phyloP scores from a whole-genome alignment of 2,113 vertebrate species.

The Lophotis ruficrista region DNA sequence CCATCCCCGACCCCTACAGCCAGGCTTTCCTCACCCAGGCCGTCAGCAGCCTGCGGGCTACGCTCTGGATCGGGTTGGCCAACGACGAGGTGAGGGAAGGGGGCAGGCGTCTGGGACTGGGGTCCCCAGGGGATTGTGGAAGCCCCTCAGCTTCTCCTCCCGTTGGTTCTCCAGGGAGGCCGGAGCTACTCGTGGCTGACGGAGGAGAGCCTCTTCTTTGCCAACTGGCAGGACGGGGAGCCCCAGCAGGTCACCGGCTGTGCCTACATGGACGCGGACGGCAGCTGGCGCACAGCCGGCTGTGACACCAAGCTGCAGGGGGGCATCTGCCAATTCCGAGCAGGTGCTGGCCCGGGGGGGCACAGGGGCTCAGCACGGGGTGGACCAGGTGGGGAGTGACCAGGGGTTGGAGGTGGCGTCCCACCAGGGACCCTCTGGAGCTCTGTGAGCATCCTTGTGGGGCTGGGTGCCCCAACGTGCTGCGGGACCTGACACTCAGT shows the following conservation, averaged over 20 bases:
- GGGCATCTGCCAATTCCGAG: constrained; percentile 84
- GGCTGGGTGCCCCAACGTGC: neutral
- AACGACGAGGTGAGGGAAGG: constrained; percentile 83
- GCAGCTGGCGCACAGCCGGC: constrained; percentile 84
- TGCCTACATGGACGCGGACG: constrained; percentile 84
- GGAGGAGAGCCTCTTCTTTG: constrained; percentile 81
- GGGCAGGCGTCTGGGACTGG: fast-evolving
- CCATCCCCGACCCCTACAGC: constrained; percentile 83
- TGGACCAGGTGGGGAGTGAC: fast-evolving
- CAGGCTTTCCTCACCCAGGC: constrained; percentile 92
- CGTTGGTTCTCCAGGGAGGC: constrained; percentile 70
- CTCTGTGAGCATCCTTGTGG: fast-evolving
- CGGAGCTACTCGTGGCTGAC: constrained; percentile 87
- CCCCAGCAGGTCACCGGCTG: constrained; percentile 85
- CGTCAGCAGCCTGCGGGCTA: constrained; percentile 76
- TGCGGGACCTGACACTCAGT: neutral
- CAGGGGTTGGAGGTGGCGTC: neutral
- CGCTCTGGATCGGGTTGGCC: constrained; percentile 90
- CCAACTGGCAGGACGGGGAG: constrained; percentile 88
- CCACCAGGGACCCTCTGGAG: neutral
- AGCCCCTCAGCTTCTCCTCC: neutral
- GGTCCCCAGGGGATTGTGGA: neutral
- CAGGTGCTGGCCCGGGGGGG: constrained; percentile 48
- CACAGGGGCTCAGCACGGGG: fast-evolving
- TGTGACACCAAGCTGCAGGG: constrained; percentile 88